Evolutionary conservation across 1,140 invertebrate species (phyloP).

Genomic region (Brachionus calyciflorus): DNA sequence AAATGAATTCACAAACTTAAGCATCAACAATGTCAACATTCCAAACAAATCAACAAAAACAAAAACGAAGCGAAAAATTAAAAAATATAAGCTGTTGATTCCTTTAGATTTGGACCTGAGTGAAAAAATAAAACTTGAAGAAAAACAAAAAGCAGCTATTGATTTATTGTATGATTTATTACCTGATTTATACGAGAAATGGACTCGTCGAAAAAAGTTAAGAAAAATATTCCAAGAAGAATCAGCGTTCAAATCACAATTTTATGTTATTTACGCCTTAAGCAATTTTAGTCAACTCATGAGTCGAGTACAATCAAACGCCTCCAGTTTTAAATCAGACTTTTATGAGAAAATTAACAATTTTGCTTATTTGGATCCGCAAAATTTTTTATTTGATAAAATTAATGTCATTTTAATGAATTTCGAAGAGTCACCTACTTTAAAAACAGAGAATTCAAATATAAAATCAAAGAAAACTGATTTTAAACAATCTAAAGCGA

Average conservation of each 20-base stretch:
- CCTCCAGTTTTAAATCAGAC: neutral
- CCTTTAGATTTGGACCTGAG: constrained; percentile 34
- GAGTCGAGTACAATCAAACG: neutral
- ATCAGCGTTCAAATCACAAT: constrained; percentile 35
- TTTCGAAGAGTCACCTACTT: neutral
- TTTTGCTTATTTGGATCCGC: neutral
- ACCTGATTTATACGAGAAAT: constrained; percentile 38
- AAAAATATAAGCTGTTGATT: constrained; percentile 39
- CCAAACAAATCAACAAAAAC: neutral
- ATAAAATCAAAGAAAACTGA: constrained; percentile 12
- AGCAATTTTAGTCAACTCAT: constrained; percentile 28
- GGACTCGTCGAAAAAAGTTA: constrained; percentile 20
- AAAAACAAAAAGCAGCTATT: constrained; percentile 34
- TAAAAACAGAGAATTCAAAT: neutral
- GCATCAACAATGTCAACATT: no score
- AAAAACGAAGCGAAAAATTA: constrained; percentile 18
- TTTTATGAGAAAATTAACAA: neutral
- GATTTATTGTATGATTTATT: constrained; percentile 20
- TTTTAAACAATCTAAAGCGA: neutral
- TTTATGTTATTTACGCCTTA: neutral
- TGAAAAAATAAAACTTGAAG: constrained; percentile 41
- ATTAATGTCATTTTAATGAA: constrained; percentile 13
- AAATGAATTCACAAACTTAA: neutral
- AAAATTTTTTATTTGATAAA: constrained; percentile 42
- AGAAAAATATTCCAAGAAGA: constrained; percentile 21